phyloP scores from a whole-genome alignment of 2,888 invertebrate species.

The Latrodectus elegans region DNA sequence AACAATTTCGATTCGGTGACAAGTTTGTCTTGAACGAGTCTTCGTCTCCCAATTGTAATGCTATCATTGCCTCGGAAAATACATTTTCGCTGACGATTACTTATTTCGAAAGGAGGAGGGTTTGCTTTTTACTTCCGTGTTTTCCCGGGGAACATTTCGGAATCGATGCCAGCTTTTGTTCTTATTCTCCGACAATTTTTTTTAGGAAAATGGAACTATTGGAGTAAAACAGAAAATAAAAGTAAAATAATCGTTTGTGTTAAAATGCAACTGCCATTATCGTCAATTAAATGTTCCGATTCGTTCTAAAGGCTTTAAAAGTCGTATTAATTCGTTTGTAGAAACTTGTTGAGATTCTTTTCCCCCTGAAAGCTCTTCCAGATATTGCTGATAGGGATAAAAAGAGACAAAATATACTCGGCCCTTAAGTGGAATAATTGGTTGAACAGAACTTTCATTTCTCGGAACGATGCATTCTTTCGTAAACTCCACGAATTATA shows the following conservation, averaged over 20 bases:
- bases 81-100: slow-evolving; percentile 49
- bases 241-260: background rate
- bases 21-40: background rate
- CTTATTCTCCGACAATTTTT: background rate
- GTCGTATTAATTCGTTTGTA: too few relatives aligned
- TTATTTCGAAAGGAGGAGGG: background rate
- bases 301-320: background rate
- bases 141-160: slow-evolving; percentile 2
- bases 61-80: slow-evolving; percentile 19
- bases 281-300: slow-evolving; percentile 39
- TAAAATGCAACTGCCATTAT: slow-evolving; percentile 30
- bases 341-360: too few relatives aligned
- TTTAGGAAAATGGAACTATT: slow-evolving; percentile 5
- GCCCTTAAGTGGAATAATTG: too few relatives aligned
- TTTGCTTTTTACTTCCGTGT: too few relatives aligned
- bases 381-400: too few relatives aligned
- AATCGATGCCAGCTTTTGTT: background rate
- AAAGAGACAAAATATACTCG: too few relatives aligned
- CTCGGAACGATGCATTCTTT: too few relatives aligned
- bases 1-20: slow-evolving; percentile 23
- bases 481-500: too few relatives aligned
- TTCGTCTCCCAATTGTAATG: background rate
- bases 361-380: too few relatives aligned
- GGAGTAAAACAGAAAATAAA: background rate
- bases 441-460: too few relatives aligned